Base-by-base conservation (phyloP, 2,797 vertebrate species). In the Acanthopagrus latus region DNA sequence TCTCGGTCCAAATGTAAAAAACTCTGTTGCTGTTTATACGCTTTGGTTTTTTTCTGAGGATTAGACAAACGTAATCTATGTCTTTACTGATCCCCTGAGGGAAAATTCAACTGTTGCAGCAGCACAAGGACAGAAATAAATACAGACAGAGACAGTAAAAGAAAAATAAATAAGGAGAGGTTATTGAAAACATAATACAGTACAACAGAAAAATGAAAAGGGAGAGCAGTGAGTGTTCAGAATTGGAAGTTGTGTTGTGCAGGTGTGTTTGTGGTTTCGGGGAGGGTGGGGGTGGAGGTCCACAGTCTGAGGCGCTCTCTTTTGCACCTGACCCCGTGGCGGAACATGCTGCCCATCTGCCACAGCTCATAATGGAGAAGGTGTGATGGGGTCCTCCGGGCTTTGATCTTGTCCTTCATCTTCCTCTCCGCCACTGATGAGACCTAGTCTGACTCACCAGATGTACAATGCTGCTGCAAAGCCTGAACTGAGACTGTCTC, bases 281-380 rank as follows among this genome's bases (percentile, higher is more conserved):
- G 33, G 29, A 33, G 29, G 29, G 29, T 33, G 29, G 29, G 1
- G 29, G 29, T 33, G 29, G 5, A 3, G 7, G 33, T 33, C 33
- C 33, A 8, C 33, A 33, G 33, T 33, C 12, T 44, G 43, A 44
- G 14, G 13, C 9, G 12, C 4, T 44, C 43, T 14, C 3, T 44
- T 44, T 44, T 44, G 43, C 13, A 17, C 23, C 1, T 13, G 17
- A 18, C 9, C 7, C 2, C 2, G 10, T 58, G 10, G 38, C 29
- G 5, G 33, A 59, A 43, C 21, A 12, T 25, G 59, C 21, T 21
- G 33, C 41, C 41, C 59, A 44, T 62, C n/a, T 62, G 41, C 41
- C 59, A 62, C 41, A 46, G 38, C 9, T 60, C 9, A 43, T 60
- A 38, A 43, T 46, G 59, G 59, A 62, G n/a, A 16, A n/a, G n/a